A percentile compares a stretch with the other conserved stretches of the same genome.
phyloP scores from a whole-genome alignment of 2,797 vertebrate species.

The Geotrypetes seraphini region DNA sequence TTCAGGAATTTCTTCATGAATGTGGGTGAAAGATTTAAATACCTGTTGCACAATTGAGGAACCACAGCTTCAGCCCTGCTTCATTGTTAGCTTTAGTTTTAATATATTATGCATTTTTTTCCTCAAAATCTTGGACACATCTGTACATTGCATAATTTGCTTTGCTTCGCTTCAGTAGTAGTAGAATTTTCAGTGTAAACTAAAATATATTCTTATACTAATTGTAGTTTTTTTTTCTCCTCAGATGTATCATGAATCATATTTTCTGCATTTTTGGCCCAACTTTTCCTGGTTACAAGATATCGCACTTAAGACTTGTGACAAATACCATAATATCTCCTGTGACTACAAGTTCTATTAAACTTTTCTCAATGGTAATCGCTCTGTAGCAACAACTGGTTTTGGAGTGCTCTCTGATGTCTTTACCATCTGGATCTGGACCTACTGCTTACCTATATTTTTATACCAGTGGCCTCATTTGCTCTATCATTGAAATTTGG shows the following conservation, averaged over 20 bases:
- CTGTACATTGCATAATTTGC: too few species aligned
- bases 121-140: too few species aligned
- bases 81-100: too few species aligned
- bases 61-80: too few species aligned
- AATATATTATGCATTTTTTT: too few species aligned
- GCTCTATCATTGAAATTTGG: constrained; percentile 84
- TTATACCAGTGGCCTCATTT: constrained; percentile 82
- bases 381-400: constrained; percentile 76
- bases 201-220: too few species aligned
- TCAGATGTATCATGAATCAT: constrained; percentile 68
- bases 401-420: constrained; percentile 78
- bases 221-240: constrained; percentile 1
- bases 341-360: constrained; percentile 77
- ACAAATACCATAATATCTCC: constrained; percentile 79
- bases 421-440: constrained; percentile 67
- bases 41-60: too few species aligned
- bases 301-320: constrained; percentile 71
- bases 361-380: constrained; percentile 79
- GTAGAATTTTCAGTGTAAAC: too few species aligned
- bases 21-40: too few species aligned
- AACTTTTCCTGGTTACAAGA: constrained; percentile 66
- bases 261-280: constrained; percentile 56
- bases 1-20: too few species aligned
- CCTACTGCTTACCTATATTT: constrained; percentile 75
- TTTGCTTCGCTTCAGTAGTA: too few species aligned